phyloP scores from a whole-genome alignment of 2,888 invertebrate genomes.

The Cheiracanthium punctorium region DNA sequence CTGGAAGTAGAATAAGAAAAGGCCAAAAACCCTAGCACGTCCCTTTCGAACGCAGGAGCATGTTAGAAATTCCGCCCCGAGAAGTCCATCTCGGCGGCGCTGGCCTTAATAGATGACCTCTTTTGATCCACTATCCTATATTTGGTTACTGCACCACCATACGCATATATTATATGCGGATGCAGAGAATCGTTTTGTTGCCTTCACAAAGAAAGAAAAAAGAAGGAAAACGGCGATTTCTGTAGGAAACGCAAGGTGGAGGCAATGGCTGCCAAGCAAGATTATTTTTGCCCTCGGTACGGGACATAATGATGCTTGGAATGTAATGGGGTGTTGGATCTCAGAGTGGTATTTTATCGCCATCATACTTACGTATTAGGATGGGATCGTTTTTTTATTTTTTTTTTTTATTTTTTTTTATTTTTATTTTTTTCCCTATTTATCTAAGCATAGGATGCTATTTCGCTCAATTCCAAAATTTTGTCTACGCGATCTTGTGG shows the following conservation, averaged over 20 bases:
- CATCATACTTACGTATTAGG: no score
- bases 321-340: conserved; percentile 17
- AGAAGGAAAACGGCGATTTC: neutral
- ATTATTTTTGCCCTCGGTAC: conserved; percentile 53
- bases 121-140: conserved; percentile 42
- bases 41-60: neutral
- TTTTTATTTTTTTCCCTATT: no score
- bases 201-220: no score
- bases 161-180: no score
- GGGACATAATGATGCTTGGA: conserved; percentile 37
- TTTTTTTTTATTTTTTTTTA: no score
- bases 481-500: no score
- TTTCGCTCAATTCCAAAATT: no score
- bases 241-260: conserved; percentile 37
- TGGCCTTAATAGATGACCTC: conserved; percentile 61
- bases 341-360: no score
- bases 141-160: conserved; percentile 19
- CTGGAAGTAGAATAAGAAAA: neutral
- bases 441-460: no score
- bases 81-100: conserved; percentile 52
- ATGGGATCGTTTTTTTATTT: no score
- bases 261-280: conserved; percentile 52
- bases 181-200: no score
- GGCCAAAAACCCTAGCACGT: no score
- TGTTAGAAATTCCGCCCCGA: conserved; percentile 10